Evolutionary conservation across 2,888 invertebrate species (phyloP), one percentile per base, ranked within the genome.

Genomic region (Dascillus cervinus): DNA sequence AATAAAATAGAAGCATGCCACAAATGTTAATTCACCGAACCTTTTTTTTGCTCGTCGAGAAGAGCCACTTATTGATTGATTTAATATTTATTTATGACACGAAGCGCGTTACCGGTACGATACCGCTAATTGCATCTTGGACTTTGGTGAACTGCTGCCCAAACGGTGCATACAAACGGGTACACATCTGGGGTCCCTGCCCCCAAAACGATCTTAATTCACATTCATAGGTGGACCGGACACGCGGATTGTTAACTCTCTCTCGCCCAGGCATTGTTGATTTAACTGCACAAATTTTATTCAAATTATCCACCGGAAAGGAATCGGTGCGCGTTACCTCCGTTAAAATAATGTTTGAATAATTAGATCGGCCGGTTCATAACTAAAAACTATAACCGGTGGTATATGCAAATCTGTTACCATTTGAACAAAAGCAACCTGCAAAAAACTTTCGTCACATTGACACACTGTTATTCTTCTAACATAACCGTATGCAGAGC

Each of bases 401-500:
- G 46, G 42, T 43, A 39, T 46, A 52, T 52, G 52, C 48, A 52
- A 52, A 52, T 52, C 38, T 35, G 22, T 26, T 37, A 34, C 28
- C 33, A 36, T 22, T 34, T 37, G 41, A 48, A 50, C 49, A 50
- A 51, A 46, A 50, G 46, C 40, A 43, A 50, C 50, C 50, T 50
- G 50, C 46, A 50, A 50, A 52, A 51, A 52, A 52, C 44, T 43
- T 45, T 46, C 47, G 49, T 51, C 52, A 49, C 51, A 43, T 50
- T 48, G 48, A 48, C 46, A 41, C 42, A 45, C 45, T 43, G 44
- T 45, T 49, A 46, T 49, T 47, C 49, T 46, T 45, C 30, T 28
- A 37, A 47, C 41, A 47, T 46, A 40, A 41, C 37, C 44, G 31
- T 45, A 46, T 47, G 44, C 44, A 41, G 41, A 47, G 28, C 43